Base-by-base conservation (phyloP, 2,888 invertebrate species). In the Arrhopalites spinosus region DNA sequence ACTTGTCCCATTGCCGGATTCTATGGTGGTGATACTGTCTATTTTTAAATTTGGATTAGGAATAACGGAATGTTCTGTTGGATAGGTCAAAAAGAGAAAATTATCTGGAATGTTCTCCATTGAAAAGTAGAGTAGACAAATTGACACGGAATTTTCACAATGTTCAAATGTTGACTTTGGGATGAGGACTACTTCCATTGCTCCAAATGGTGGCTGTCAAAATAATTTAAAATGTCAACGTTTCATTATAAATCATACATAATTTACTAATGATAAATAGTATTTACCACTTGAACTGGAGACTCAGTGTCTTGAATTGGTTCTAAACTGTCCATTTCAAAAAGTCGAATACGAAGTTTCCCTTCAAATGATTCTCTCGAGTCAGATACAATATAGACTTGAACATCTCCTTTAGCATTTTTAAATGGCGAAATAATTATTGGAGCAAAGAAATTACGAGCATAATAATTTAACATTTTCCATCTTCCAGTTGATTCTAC, bases 381-480 rank as follows among this genome's bases (percentile, higher is more conserved):
- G 68, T 82, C 82, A 0, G 81, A 81, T 25, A 82, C 79, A 8
- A 81, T 15, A 43, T 81, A 78, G 2, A 80, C 69, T 20, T 43
- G 36, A 13, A 85, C 76, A 64, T 83, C 83, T 13, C 78, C 79
- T 23, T 77, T 50, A 1, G 75, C 77, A 17, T 83, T 59, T 5
- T 56, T 25, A 61, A 81, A 82, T 1, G 85, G 83, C 17, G 88
- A 91, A 23, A 93, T 88, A 25, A 93, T 87, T 25, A 92, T 87
- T 0, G 93, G 93, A 0, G 92, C 90, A 84, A 97, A 94, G 84
- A 98, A 96, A 1, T 92, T 88, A 81, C 89, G 89, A 0, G 94
- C 94, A 85, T 90, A 96, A 85, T 98, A 95, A 84, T 98, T 98
- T 1, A 95, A 86, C 89, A 93, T 90, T 86, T 95, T 95, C 94